These are phyloP conservation scores for Rhopilema esculentum DNA, from an alignment of 30 jellyfish, hydroid and myxozoan genomes.

Conservation along the genomic window DNA sequence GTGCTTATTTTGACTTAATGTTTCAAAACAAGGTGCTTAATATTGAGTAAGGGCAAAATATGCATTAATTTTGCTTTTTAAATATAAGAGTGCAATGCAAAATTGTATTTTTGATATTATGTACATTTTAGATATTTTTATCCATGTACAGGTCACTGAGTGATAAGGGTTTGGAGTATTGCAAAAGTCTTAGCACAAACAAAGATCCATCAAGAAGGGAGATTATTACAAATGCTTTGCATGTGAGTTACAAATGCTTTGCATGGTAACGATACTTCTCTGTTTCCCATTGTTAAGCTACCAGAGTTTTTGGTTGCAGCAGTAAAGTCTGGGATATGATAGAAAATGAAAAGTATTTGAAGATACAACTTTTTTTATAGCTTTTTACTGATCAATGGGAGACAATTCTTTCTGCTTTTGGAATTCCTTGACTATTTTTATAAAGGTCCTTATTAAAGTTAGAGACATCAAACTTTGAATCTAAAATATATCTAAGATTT, in stretches of 20 bases:
- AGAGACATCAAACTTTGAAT: too few species aligned
- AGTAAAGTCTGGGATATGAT: background rate
- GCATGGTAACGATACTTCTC: conserved; percentile 45
- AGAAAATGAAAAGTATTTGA: background rate
- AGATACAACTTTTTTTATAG: too few species aligned
- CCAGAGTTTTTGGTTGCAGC: background rate
- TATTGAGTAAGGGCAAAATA: too few species aligned
- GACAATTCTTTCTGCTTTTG: too few species aligned
- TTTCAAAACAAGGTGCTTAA: too few species aligned
- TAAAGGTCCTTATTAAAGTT: too few species aligned
- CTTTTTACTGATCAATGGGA: too few species aligned
- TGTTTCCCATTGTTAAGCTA: background rate
- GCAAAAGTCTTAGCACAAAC: conserved; percentile 53
- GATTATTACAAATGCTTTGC: conserved; percentile 63
- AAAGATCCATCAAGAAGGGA: conserved; percentile 56
- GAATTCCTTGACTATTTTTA: too few species aligned
- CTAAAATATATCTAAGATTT: too few species aligned
- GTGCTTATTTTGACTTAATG: too few species aligned
- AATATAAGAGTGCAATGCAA: too few species aligned
- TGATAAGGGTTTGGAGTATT: conserved; percentile 66
- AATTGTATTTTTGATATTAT: background rate
- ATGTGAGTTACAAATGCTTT: conserved; percentile 66
- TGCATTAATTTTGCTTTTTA: too few species aligned
- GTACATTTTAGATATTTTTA: background rate
- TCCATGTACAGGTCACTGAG: conserved; percentile 51